Conservation (phyloP, 1,140 invertebrate genomes). For the Phortica variegata region DNA sequence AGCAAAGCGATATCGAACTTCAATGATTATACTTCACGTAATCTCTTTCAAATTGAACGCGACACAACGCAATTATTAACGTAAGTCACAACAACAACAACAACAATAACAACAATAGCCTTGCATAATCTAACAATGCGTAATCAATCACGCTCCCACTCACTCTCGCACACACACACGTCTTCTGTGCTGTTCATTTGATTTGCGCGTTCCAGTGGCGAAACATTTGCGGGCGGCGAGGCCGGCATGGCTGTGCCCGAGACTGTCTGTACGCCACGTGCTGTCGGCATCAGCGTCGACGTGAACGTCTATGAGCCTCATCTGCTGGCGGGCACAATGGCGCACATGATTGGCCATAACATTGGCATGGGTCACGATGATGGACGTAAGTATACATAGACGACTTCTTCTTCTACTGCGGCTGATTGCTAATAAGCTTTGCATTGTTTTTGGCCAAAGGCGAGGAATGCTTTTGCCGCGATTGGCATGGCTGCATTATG, state of each 20-base stretch:
- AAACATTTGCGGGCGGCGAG: slow-evolving; percentile 78
- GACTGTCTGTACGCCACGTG: slow-evolving; percentile 85
- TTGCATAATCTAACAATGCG: background rate
- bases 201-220: slow-evolving; percentile 66
- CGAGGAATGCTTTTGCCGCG: slow-evolving; percentile 79
- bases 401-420: background rate
- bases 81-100: slow-evolving; percentile 63
- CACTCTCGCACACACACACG: slow-evolving; percentile 3
- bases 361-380: slow-evolving; percentile 94
- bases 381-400: slow-evolving; percentile 64
- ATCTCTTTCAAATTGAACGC: slow-evolving; percentile 78
- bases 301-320: slow-evolving; percentile 92
- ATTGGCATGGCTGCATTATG: slow-evolving; percentile 97
- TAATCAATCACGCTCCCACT: background rate
- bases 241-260: slow-evolving; percentile 90
- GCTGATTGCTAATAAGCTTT: background rate
- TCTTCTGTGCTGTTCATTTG: background rate
- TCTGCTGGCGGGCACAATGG: slow-evolving; percentile 87
- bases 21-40: slow-evolving; percentile 82
- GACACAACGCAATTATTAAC: slow-evolving; percentile 91
- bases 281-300: slow-evolving; percentile 89
- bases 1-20: slow-evolving; percentile 83
- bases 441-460: slow-evolving; percentile 24
- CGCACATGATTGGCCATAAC: slow-evolving; percentile 96
- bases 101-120: background rate